These are phyloP conservation scores for Chrysolina oricalcia DNA, from an alignment of 2,888 invertebrate genomes.

Conservation along the genomic window DNA sequence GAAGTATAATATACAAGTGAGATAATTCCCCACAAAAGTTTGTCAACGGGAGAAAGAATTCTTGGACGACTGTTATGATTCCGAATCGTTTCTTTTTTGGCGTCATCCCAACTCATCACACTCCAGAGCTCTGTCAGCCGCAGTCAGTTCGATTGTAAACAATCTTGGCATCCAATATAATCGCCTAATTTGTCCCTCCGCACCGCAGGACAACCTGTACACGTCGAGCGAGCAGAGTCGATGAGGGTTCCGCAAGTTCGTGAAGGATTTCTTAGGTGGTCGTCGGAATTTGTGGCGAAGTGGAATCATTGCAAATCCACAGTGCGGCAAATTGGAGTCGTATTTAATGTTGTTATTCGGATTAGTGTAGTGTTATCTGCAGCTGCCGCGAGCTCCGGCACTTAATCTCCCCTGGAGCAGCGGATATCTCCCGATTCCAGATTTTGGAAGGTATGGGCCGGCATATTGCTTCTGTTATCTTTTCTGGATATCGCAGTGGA, in stretches of 20 bases:
- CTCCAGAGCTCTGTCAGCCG: not conserved
- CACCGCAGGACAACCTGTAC: slow-evolving; percentile 16
- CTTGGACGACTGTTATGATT: no score
- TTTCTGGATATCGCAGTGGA: not conserved
- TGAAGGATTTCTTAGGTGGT: slow-evolving; percentile 62
- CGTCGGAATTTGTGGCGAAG: slow-evolving; percentile 67
- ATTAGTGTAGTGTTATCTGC: slow-evolving; percentile 71
- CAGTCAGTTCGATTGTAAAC: not conserved
- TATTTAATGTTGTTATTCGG: slow-evolving; percentile 75
- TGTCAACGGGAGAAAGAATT: no score
- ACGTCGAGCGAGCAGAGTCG: slow-evolving; percentile 22
- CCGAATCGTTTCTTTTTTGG: no score
- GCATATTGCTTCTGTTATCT: slow-evolving; percentile 26
- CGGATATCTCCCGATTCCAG: slow-evolving; percentile 26
- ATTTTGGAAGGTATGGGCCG: not conserved
- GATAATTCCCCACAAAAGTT: no score
- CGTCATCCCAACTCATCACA: not conserved
- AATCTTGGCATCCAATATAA: not conserved
- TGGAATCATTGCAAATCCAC: slow-evolving; percentile 71
- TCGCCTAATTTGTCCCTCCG: not conserved
- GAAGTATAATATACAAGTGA: no score
- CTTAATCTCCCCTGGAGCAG: slow-evolving; percentile 67
- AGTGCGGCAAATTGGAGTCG: slow-evolving; percentile 74
- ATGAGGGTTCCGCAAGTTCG: slow-evolving; percentile 42
- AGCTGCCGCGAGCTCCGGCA: slow-evolving; percentile 69